These are phyloP conservation scores for Ispidina lecontei DNA, from an alignment of 2,797 vertebrate species.

Conservation along the genomic window DNA sequence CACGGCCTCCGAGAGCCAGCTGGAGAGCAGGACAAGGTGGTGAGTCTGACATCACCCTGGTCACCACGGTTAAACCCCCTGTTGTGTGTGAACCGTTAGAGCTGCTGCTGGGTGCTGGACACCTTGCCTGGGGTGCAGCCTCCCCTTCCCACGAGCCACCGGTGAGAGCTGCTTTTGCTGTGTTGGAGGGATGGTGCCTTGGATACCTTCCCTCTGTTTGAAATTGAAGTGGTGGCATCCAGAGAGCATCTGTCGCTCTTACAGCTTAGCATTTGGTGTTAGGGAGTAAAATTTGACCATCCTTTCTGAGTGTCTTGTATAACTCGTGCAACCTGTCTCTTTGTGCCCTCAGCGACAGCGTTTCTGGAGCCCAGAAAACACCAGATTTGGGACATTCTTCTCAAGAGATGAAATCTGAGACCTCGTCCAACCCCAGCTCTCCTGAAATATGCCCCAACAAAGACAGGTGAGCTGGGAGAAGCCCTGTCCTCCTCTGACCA, in stretches of 20 bases:
- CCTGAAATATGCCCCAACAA: slow-evolving; percentile 95
- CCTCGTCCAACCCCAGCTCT: slow-evolving; percentile 94
- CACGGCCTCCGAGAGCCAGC: slow-evolving; percentile 86
- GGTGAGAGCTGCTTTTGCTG: accelerated
- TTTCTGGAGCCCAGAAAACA: slow-evolving; percentile 85
- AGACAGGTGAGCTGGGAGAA: slow-evolving; percentile 84
- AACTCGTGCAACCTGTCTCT: accelerated
- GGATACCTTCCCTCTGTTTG: not conserved
- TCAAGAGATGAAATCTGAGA: slow-evolving; percentile 92
- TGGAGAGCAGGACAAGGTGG: slow-evolving; percentile 85
- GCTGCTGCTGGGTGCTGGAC: not conserved
- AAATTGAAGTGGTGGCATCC: not conserved
- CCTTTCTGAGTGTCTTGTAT: not conserved
- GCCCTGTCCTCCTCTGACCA: not conserved
- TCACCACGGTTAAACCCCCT: not conserved
- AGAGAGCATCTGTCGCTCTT: not conserved
- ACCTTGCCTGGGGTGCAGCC: not conserved
- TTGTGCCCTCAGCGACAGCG: slow-evolving; percentile 73
- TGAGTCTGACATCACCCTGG: slow-evolving; percentile 29
- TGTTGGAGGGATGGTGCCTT: not conserved
- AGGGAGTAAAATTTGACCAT: not conserved
- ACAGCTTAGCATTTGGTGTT: not conserved
- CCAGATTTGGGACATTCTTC: slow-evolving; percentile 85
- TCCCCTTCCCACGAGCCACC: too few relatives aligned
- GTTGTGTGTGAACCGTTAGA: accelerated